Conservation (phyloP, 2,888 invertebrate species). For the Leucophenga montana region DNA sequence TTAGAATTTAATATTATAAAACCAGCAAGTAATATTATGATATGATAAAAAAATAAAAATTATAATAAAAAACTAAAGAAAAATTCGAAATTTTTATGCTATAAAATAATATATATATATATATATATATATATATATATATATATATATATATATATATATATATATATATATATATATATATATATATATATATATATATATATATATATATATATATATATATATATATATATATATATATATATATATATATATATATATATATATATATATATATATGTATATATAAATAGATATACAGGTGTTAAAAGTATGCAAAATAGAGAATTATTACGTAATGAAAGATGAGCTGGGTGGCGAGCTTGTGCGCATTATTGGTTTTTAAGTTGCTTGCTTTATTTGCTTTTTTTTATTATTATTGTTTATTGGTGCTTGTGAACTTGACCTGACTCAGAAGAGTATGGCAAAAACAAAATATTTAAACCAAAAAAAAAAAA, state of each 20-base stretch:
- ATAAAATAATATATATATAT: too few species aligned
- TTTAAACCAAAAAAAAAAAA: constrained; percentile 11
- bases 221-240: too few species aligned
- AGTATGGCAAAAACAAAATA: constrained; percentile 48
- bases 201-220: too few species aligned
- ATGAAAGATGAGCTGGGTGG: constrained; percentile 64
- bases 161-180: too few species aligned
- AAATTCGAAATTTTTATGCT: not conserved
- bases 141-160: too few species aligned
- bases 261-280: too few species aligned
- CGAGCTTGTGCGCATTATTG: constrained; percentile 44
- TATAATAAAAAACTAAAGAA: constrained; percentile 28
- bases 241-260: too few species aligned
- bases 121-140: too few species aligned
- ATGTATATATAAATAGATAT: not conserved
- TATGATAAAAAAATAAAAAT: constrained; percentile 29
- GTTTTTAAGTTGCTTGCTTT: constrained; percentile 36
- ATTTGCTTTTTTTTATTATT: constrained; percentile 20
- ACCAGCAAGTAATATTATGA: not conserved
- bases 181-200: too few species aligned
- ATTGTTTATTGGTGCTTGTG: not conserved
- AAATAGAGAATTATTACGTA: constrained; percentile 63
- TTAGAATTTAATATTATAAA: not conserved
- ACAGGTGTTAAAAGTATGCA: constrained; percentile 56
- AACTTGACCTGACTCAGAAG: constrained; percentile 31